These are phyloP conservation scores for Sicus ferrugineus DNA, from an alignment of 2,888 invertebrate species.

Conservation along the genomic window DNA sequence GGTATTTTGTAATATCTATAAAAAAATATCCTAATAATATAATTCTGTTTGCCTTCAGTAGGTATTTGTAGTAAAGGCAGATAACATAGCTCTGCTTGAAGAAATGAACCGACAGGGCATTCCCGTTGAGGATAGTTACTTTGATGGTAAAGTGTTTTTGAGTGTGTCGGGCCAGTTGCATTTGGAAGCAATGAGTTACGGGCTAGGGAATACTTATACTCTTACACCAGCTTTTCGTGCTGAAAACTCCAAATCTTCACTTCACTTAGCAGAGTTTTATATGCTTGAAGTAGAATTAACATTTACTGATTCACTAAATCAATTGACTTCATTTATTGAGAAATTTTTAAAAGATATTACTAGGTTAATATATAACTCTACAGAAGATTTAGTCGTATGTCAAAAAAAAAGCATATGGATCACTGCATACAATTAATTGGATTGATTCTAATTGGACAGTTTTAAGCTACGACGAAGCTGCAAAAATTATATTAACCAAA, in stretches of 20 bases:
- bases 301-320: constrained; percentile 73
- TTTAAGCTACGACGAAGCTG: constrained; percentile 77
- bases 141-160: constrained; percentile 81
- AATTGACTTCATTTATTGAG: constrained; percentile 74
- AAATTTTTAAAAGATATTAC: constrained; percentile 75
- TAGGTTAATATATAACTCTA: constrained; percentile 68
- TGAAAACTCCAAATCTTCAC: constrained; percentile 86
- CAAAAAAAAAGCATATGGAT: constrained; percentile 45
- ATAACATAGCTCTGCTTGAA: constrained; percentile 70
- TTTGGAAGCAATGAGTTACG: constrained; percentile 84
- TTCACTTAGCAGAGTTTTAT: constrained; percentile 96
- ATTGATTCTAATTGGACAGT: constrained; percentile 65
- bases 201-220: constrained; percentile 87
- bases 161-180: constrained; percentile 97
- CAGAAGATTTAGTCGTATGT: constrained; percentile 69
- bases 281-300: constrained; percentile 96
- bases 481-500: constrained; percentile 70
- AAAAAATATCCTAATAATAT: background rate
- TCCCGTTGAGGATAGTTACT: constrained; percentile 74
- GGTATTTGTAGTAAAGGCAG: constrained; percentile 79
- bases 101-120: constrained; percentile 72
- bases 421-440: constrained; percentile 46
- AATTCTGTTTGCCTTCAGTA: constrained; percentile 36
- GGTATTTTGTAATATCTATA: constrained; percentile 44
- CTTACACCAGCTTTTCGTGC: constrained; percentile 92